Evolutionary conservation across 2,113 vertebrate species (phyloP).

Genomic region (Barbus barbus): DNA sequence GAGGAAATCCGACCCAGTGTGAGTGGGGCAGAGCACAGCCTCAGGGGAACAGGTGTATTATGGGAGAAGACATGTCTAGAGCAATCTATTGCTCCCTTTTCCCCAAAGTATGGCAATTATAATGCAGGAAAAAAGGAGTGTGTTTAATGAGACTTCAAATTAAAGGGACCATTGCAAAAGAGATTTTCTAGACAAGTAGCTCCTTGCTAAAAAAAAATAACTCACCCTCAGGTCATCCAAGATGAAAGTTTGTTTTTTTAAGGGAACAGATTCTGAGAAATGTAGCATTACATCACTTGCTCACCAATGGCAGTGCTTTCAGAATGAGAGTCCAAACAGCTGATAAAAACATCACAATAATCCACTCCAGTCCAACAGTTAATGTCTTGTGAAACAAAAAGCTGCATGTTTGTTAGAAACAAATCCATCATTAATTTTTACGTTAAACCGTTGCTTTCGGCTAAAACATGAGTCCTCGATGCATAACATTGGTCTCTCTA

Average conservation of each 20-base stretch:
- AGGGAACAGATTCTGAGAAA: too few species aligned
- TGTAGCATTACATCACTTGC: not conserved
- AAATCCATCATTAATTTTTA: not conserved
- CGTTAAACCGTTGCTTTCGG: not conserved
- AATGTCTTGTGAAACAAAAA: not conserved
- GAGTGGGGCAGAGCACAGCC: slow-evolving; percentile 68
- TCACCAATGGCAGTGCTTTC: not conserved
- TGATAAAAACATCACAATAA: not conserved
- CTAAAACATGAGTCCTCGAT: not conserved
- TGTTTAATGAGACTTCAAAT: too few species aligned
- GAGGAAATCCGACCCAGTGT: slow-evolving; percentile 75
- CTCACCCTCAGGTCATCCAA: too few species aligned
- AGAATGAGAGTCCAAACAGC: not conserved
- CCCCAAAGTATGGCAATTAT: not conserved
- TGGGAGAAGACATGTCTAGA: slow-evolving; percentile 28
- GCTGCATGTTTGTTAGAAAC: too few species aligned
- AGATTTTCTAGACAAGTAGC: too few species aligned
- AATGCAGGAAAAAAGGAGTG: not conserved
- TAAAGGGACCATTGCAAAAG: too few species aligned
- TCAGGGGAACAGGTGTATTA: slow-evolving; percentile 65
- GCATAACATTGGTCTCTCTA: not conserved
- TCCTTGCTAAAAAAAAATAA: too few species aligned
- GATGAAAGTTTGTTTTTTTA: too few species aligned
- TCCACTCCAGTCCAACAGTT: not conserved
- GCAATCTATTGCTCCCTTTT: not conserved